Base-by-base conservation (phyloP, 2,797 vertebrate genomes). In the Paratrypauchen microcephalus region DNA sequence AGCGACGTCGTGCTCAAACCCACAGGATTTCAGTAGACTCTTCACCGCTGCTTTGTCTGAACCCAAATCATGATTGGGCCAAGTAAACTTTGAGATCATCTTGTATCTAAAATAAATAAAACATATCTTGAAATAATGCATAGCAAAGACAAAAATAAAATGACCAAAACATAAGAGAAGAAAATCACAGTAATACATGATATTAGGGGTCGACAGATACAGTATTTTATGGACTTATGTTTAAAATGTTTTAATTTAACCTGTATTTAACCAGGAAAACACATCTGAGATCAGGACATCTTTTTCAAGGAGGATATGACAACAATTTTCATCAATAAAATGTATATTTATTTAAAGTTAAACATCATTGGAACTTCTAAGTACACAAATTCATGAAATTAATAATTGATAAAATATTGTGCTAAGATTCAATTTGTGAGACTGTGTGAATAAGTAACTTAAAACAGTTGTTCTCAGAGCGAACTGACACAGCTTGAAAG, bases 31-130 rank as follows among this genome's bases (percentile, higher is more conserved):
- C 26, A 99, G 79, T 26, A 99, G 93, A 78, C 93, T 93, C 90
- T 91, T 93, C 81, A 98, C 96, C 0, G 98, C 98, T 0, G 95
- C 95, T 60, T 89, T 93, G 91, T 99, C 97, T 0, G 97, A 97
- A 0, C 95, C 88, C 11, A 99, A 84, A 75, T 96, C 95, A 0
- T 99, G 98, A 86, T 99, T 99, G 0, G 98, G 98, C 98, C 98
- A 99, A 0, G 98, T 99, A 71, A 97, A 96, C 85, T 97, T 94
- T 0, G 97, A 99, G 89, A 99, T 96, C 96, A 99, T 98, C 92
- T 99, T 99, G 89, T 99, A 99, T 82, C 98, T 99, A 84, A 0
- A 30, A 18, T 65, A 65, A 0, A 1, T 26, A 56, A 6, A 56
- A 55, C 5, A 56, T 59, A 13, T 59, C 12, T 30, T 28, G 13